Percentiles rank a stretch among this genome's conserved stretches.
These are phyloP conservation scores for Adelosebastes latens DNA, from an alignment of 2,797 vertebrate genomes.

Conservation along the genomic window DNA sequence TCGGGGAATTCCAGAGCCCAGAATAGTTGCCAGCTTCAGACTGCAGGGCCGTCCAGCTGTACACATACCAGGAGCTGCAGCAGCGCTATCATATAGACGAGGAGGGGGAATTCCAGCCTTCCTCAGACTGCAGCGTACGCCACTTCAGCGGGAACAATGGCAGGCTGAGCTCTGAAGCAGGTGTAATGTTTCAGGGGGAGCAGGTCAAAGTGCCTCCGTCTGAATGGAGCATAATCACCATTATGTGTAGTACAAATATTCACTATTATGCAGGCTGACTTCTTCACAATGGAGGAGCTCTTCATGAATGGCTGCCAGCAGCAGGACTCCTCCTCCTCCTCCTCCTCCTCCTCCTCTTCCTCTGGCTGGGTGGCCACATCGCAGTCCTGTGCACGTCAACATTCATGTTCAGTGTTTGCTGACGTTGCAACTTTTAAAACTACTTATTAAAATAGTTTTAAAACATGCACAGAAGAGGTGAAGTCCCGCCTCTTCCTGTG, in stretches of 20 bases:
- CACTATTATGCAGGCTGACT: constrained; percentile 78
- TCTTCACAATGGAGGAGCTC: constrained; percentile 73
- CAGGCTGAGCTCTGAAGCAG: constrained; percentile 69
- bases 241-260: constrained; percentile 81
- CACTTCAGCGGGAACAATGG: constrained; percentile 82
- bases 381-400: constrained; percentile 35
- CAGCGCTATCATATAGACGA: constrained; percentile 83
- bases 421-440: constrained; percentile 41
- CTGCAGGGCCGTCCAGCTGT: constrained; percentile 84
- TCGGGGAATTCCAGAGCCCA: constrained; percentile 91
- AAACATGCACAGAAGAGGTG: neutral
- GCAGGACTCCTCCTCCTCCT: constrained; percentile 60
- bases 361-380: constrained; percentile 70
- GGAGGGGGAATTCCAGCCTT: constrained; percentile 89
- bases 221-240: constrained; percentile 79
- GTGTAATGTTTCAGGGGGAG: constrained; percentile 83
- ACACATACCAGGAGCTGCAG: constrained; percentile 86
- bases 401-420: constrained; percentile 47
- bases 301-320: constrained; percentile 67
- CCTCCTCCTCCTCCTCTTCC: constrained; percentile 20
- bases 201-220: constrained; percentile 78
- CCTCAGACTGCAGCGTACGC: constrained; percentile 79
- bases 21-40: constrained; percentile 83
- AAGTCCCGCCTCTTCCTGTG: neutral
- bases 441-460: constrained; percentile 10